phyloP scores from a whole-genome alignment of 1,140 invertebrate species.

The Ceratina calcarata region DNA sequence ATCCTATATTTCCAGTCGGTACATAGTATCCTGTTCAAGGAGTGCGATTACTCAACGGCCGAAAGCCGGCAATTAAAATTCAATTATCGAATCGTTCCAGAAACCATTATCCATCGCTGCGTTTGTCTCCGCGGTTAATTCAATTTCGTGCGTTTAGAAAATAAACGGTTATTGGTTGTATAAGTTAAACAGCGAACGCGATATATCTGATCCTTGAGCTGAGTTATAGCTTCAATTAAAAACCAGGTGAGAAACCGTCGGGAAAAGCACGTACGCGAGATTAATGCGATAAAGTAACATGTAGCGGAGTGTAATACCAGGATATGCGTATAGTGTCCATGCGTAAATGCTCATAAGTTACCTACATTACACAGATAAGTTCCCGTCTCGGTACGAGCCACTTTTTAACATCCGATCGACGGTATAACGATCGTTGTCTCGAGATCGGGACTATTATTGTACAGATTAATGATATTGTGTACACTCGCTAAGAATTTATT shows the following conservation, averaged over 20 bases:
- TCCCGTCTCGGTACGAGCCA: neutral
- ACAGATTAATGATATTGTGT: conserved; percentile 18
- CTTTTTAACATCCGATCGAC: conserved; percentile 31
- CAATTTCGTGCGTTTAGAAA: conserved; percentile 32
- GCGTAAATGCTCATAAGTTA: neutral
- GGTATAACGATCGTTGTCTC: conserved; percentile 23
- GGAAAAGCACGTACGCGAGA: conserved; percentile 38
- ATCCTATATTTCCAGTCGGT: conserved; percentile 4
- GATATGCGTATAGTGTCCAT: conserved; percentile 5
- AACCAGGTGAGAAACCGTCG: conserved; percentile 32
- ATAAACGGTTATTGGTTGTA: conserved; percentile 30
- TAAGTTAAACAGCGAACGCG: conserved; percentile 25
- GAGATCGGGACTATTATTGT: conserved; percentile 21
- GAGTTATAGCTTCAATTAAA: conserved; percentile 42
- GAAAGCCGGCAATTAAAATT: conserved; percentile 34
- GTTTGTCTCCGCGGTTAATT: conserved; percentile 9
- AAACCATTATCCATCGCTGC: conserved; percentile 1
- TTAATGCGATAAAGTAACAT: conserved; percentile 45
- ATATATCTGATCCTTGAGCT: neutral
- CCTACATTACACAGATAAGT: neutral
- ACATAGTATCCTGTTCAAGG: conserved; percentile 9
- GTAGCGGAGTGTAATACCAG: conserved; percentile 38
- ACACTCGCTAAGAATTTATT: conserved; percentile 25
- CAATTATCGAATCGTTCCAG: conserved; percentile 26
- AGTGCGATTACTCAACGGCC: neutral